Percentiles rank a stretch among this genome's conserved stretches.
Conservation (phyloP, 2,888 invertebrate species). For the Aplocera efformata region DNA sequence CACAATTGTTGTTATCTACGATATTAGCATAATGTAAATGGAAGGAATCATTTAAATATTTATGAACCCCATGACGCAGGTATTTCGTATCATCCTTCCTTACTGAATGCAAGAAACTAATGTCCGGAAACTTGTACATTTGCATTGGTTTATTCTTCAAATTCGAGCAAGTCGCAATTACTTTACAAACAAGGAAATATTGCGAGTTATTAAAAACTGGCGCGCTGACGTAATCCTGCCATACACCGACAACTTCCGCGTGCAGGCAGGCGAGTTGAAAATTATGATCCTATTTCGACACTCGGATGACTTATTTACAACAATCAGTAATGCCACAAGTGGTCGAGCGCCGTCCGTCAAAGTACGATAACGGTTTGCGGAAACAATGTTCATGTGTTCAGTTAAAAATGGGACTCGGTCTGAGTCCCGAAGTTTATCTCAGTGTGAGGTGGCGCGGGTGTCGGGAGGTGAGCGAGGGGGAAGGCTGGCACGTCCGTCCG, state of each 20-base stretch:
- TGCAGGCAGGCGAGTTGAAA: slow-evolving; percentile 48
- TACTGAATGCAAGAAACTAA: slow-evolving; percentile 6
- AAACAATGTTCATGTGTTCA: slow-evolving; percentile 57
- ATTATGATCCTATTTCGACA: slow-evolving; percentile 35
- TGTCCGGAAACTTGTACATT: slow-evolving; percentile 21
- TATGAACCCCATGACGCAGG: slow-evolving; percentile 18
- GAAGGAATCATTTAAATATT: slow-evolving; percentile 14
- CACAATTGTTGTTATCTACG: slow-evolving; percentile 5
- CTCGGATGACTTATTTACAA: slow-evolving; percentile 5
- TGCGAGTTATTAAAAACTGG: slow-evolving; percentile 74
- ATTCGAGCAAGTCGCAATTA: slow-evolving; percentile 43
- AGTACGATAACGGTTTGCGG: slow-evolving; percentile 64
- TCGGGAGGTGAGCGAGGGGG: slow-evolving; percentile 39
- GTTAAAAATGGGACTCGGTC: slow-evolving; percentile 72
- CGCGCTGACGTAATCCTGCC: slow-evolving; percentile 72
- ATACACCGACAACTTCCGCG: slow-evolving; percentile 68
- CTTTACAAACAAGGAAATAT: slow-evolving; percentile 72
- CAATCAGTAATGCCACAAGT: slow-evolving; percentile 35
- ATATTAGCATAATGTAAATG: slow-evolving; percentile 17
- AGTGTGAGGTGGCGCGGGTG: slow-evolving; percentile 56
- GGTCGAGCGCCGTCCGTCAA: slow-evolving; percentile 40
- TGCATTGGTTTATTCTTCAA: slow-evolving; percentile 31
- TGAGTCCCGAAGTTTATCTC: slow-evolving; percentile 75
- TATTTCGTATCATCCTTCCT: slow-evolving; percentile 11
- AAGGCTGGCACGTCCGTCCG: slow-evolving; percentile 68